phyloP scores from a whole-genome alignment of 2,797 vertebrate species.

The Danio albolineatus region DNA sequence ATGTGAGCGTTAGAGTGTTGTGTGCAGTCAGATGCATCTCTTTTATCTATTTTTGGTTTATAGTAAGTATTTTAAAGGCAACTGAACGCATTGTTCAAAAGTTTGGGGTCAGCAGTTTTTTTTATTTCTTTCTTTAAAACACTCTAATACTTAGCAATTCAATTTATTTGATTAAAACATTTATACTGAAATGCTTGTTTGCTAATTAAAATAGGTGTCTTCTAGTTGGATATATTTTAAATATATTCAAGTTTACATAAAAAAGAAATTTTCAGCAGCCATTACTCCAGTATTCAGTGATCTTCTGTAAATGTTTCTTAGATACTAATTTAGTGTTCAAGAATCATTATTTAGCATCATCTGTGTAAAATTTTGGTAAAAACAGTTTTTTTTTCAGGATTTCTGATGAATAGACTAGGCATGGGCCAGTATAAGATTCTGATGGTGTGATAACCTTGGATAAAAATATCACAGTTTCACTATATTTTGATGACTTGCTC shows the following conservation, averaged over 20 bases:
- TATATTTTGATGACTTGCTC: too few relatives aligned
- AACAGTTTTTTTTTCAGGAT: neutral
- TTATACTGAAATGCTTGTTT: neutral
- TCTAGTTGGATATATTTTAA: neutral
- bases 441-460: too few relatives aligned
- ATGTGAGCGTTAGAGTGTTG: conserved; percentile 49
- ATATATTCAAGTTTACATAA: too few relatives aligned
- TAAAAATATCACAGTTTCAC: too few relatives aligned
- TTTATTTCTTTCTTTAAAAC: neutral
- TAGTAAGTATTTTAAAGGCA: neutral
- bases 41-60: neutral
- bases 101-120: neutral
- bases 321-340: neutral
- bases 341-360: neutral
- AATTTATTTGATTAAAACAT: neutral
- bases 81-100: neutral
- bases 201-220: neutral
- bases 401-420: neutral
- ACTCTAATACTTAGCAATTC: neutral
- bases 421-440: too few relatives aligned
- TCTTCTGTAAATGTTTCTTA: neutral
- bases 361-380: too few relatives aligned
- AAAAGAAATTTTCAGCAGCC: neutral
- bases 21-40: neutral
- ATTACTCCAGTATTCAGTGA: neutral